A percentile compares a stretch with the other conserved stretches of the same genome.
These are phyloP conservation scores for Bemisia tabaci DNA, from an alignment of 1,140 invertebrate genomes.

Conservation along the genomic window DNA sequence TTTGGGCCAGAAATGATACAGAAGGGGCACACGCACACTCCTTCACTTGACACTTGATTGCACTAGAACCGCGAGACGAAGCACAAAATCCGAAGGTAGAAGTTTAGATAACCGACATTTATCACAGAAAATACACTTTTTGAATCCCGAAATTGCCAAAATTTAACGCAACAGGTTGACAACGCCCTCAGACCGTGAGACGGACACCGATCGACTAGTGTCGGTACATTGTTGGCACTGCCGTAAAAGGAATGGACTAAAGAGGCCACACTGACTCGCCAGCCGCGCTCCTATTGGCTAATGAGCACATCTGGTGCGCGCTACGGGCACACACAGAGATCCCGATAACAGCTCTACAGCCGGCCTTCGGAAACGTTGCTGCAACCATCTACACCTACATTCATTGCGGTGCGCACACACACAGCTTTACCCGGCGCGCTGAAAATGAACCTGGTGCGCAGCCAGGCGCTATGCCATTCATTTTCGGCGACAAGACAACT, in stretches of 20 bases:
- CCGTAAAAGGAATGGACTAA: neutral
- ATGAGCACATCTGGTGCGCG: neutral
- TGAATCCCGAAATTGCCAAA: neutral
- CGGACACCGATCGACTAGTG: neutral
- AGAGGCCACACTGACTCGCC: neutral
- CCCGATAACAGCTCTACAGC: neutral
- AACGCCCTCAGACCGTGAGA: neutral
- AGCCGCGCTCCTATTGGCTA: neutral
- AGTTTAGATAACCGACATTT: neutral
- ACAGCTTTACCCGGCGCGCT: neutral
- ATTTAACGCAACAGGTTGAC: neutral
- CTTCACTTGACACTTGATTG: neutral
- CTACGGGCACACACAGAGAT: neutral
- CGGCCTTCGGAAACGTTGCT: neutral
- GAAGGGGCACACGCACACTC: neutral
- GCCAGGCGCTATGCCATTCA: neutral
- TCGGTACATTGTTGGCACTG: neutral
- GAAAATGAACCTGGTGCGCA: neutral
- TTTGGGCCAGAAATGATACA: neutral
- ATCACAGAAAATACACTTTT: neutral
- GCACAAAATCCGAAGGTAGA: neutral
- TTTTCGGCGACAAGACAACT: neutral
- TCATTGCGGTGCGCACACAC: neutral
- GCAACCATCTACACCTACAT: neutral
- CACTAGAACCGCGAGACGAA: neutral